Base-by-base conservation (phyloP, 2,888 invertebrate species). In the Agriotes lineatus region DNA sequence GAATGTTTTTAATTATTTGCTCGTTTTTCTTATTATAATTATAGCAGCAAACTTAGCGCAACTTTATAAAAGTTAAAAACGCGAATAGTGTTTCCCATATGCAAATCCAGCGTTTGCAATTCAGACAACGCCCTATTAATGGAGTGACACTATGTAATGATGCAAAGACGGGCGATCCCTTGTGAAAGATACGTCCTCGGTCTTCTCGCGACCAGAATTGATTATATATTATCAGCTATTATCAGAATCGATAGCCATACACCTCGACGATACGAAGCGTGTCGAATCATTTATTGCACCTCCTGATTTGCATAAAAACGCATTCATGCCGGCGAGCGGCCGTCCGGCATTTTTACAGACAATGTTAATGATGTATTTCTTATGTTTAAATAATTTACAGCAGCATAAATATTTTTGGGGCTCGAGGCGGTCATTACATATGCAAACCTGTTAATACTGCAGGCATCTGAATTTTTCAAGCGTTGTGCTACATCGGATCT, bases 301-400 rank as follows among this genome's bases (percentile, higher is more conserved):
- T 64, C 52, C 50, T 52, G 52, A 71, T 71, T 71, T 71, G 61
- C 71, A 71, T 71, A 71, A 71, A 68, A 69, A 58, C 68, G 61
- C 63, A 63, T 62, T 54, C 60, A 45, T 42, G 59, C 60, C 44
- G 45, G 52, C 48, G 33, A 64, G 59, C 54, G 35, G 44, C 37
- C 61, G 66, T 54, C 63, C 66, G 48, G 42, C 18, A 72, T 78
- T 78, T 77, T 77, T 78, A 64, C 76, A 78, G 78, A 78, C 79
- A 70, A 69, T 70, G 68, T 74, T 76, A 76, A 77, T 76, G 77
- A 79, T 75, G 77, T 73, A 76, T 77, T 77, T 73, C 76, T 76
- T 74, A 71, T 74, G 73, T 77, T 78, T 74, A 78, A 78, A 79
- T 76, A 79, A 78, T 78, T 78, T 78, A 79, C 78, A 70, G 79